Percentiles rank a stretch among this genome's conserved stretches.
These are phyloP conservation scores for Encarsia formosa DNA, from an alignment of 2,888 invertebrate genomes.

Conservation along the genomic window DNA sequence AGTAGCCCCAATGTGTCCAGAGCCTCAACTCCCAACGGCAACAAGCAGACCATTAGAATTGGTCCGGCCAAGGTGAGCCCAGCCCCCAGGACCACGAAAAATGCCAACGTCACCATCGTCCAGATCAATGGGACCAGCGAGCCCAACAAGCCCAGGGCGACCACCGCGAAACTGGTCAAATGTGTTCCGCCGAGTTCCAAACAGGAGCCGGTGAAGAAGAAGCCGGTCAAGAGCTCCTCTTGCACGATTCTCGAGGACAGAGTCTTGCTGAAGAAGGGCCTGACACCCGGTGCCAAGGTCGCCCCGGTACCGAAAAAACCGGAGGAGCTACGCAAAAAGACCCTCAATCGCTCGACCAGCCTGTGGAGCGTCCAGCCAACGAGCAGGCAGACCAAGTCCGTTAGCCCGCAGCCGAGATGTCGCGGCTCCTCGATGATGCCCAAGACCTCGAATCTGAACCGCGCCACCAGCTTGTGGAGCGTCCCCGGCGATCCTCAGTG, in stretches of 20 bases:
- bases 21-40: neutral
- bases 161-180: neutral
- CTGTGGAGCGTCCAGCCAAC: conserved; percentile 36
- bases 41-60: neutral
- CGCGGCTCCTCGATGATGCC: conserved; percentile 6
- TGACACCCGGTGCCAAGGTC: conserved; percentile 21
- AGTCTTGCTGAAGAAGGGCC: conserved; percentile 44
- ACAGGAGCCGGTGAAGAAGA: conserved; percentile 5
- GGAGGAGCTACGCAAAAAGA: conserved; percentile 37
- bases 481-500: conserved; percentile 34
- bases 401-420: conserved; percentile 12
- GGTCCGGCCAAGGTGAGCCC: neutral
- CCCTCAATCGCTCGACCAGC: conserved; percentile 43
- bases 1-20: conserved; percentile 46
- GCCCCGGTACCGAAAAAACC: conserved; percentile 39
- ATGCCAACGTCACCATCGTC: conserved; percentile 29
- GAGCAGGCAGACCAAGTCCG: neutral
- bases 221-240: conserved; percentile 32
- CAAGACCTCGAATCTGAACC: conserved; percentile 32
- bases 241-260: conserved; percentile 47
- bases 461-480: conserved; percentile 46
- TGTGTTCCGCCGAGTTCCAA: neutral
- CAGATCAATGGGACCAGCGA: conserved; percentile 26
- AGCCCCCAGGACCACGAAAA: neutral
- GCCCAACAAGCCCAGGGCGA: neutral